phyloP scores from a whole-genome alignment of 2,888 invertebrate genomes.

The Leptopilina myrica region DNA sequence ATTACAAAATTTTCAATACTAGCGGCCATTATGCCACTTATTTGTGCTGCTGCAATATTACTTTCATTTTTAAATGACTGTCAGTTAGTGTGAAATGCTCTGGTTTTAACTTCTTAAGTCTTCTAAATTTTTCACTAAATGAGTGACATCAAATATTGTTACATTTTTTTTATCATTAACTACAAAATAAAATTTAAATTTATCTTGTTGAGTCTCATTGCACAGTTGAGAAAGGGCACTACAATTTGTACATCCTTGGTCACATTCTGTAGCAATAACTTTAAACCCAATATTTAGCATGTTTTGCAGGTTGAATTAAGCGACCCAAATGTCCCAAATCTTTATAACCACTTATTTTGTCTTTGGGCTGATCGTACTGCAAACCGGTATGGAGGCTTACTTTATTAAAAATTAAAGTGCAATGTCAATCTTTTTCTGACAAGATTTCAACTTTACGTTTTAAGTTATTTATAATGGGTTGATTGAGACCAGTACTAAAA shows the following conservation, averaged over 20 bases:
- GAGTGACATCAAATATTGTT: constrained; percentile 52
- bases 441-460: no score
- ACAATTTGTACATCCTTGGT: constrained; percentile 20
- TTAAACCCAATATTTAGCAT: background rate
- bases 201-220: constrained; percentile 27
- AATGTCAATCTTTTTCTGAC: no score
- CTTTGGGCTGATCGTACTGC: no score
- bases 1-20: constrained; percentile 15
- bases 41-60: constrained; percentile 12
- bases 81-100: constrained; percentile 15
- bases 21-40: constrained; percentile 9
- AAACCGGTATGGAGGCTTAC: no score
- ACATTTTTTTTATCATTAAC: constrained; percentile 47
- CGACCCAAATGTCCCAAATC: no score
- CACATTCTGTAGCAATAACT: constrained; percentile 16
- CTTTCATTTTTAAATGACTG: constrained; percentile 3
- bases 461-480: background rate
- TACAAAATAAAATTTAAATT: constrained; percentile 48
- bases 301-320: background rate
- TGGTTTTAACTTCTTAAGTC: constrained; percentile 38
- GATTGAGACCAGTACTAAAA: background rate
- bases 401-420: no score
- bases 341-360: no score
- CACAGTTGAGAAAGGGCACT: constrained; percentile 21
- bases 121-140: constrained; percentile 56